Conservation (phyloP, 2,113 vertebrate species). For the Columba janthina region DNA sequence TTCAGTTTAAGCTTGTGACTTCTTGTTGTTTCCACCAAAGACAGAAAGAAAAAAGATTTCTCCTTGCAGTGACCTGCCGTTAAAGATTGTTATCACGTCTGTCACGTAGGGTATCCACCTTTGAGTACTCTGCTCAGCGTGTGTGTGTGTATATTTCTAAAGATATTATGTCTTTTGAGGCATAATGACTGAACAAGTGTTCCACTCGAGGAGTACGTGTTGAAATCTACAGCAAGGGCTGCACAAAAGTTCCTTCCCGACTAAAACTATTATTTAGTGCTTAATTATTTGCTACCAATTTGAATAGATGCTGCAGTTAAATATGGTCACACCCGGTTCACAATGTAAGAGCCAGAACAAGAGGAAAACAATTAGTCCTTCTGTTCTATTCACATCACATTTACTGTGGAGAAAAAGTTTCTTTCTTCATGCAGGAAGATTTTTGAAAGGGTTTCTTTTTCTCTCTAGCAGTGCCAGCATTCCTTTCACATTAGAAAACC, state of each 20-base stretch:
- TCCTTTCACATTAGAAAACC: constrained; percentile 71
- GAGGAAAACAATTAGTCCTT: constrained; percentile 7
- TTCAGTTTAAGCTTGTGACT: background rate
- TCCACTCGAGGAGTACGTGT: background rate
- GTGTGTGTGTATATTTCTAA: background rate
- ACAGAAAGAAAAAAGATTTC: background rate
- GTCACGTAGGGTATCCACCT: background rate
- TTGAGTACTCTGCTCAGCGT: background rate
- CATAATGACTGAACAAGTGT: background rate
- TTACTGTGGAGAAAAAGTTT: background rate
- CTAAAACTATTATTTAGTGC: background rate
- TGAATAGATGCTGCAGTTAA: background rate
- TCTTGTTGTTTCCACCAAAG: background rate
- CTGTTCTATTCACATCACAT: constrained; percentile 28
- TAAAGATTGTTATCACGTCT: background rate
- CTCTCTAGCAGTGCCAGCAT: constrained; percentile 72
- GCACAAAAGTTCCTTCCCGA: background rate
- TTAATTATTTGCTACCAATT: background rate
- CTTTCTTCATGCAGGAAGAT: background rate
- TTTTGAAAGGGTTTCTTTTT: constrained; percentile 45
- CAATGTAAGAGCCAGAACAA: background rate
- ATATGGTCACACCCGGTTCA: background rate
- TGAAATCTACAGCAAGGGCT: background rate
- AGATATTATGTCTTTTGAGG: background rate
- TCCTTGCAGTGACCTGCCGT: background rate